Conservation (phyloP, 2,113 vertebrate genomes). For the Odocoileus hemionus region DNA sequence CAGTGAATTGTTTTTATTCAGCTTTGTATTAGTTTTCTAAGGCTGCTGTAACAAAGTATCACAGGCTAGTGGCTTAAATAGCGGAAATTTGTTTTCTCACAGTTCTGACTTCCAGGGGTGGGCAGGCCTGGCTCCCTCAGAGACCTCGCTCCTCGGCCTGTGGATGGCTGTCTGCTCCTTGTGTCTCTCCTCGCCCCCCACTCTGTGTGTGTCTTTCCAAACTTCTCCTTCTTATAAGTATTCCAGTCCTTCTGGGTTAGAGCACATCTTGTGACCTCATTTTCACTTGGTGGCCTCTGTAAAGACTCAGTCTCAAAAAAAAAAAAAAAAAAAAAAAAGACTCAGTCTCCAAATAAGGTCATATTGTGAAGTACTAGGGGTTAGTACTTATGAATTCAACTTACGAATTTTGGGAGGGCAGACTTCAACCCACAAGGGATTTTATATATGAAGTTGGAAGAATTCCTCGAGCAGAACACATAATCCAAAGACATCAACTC, state of each 20-base stretch:
- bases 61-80: not conserved
- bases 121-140: not conserved
- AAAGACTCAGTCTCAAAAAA: too few species aligned
- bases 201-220: accelerated
- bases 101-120: not conserved
- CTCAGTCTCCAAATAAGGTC: not conserved
- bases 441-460: not conserved
- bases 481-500: not conserved
- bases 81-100: not conserved
- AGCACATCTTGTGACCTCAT: not conserved
- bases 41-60: not conserved
- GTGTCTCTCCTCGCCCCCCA: accelerated
- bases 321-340: not conserved
- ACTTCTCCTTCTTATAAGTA: not conserved
- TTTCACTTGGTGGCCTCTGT: not conserved
- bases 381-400: not conserved
- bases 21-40: not conserved
- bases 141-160: too few species aligned
- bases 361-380: not conserved
- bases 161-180: accelerated
- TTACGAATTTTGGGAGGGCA: not conserved
- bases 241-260: not conserved
- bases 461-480: not conserved
- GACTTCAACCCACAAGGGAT: not conserved
- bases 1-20: not conserved